Percentiles rank a stretch among this genome's conserved stretches.
Conservation (phyloP, 2,797 vertebrate genomes). For the Melanotaenia maccullochi region DNA sequence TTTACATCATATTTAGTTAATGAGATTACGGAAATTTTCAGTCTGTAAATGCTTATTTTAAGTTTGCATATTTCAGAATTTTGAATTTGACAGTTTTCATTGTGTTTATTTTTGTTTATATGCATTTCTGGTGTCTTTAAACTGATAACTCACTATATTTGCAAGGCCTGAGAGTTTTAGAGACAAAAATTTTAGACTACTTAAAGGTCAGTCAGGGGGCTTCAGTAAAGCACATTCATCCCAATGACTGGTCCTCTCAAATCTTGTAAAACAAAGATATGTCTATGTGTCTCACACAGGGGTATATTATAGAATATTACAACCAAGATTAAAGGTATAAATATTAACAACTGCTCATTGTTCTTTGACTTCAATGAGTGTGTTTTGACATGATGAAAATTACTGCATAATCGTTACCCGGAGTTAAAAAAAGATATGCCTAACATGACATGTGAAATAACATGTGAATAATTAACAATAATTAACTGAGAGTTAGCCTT, state of each 20-base stretch:
- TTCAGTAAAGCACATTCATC: background rate
- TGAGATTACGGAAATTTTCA: conserved; percentile 34
- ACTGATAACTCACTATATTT: background rate
- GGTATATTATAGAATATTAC: conserved; percentile 55
- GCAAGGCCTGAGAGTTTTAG: background rate
- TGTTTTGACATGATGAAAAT: conserved; percentile 62
- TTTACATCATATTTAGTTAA: conserved; percentile 38
- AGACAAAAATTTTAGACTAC: background rate
- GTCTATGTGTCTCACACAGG: conserved; percentile 29
- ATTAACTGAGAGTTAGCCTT: conserved; percentile 44
- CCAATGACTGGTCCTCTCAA: background rate
- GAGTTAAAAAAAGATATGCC: conserved; percentile 34
- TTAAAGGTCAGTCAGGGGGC: background rate
- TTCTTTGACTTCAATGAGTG: conserved; percentile 52
- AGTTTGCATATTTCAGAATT: conserved; percentile 27
- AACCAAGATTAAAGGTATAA: conserved; percentile 63
- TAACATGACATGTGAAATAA: conserved; percentile 42
- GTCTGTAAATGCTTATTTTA: conserved; percentile 44
- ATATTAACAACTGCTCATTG: conserved; percentile 66
- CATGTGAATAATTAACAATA: conserved; percentile 66
- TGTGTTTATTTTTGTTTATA: background rate
- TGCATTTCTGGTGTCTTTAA: background rate
- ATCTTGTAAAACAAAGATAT: background rate
- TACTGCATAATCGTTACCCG: conserved; percentile 28
- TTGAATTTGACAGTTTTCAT: background rate